phyloP scores from a whole-genome alignment of 2,797 vertebrate genomes.

The Micromesistius poutassou region DNA sequence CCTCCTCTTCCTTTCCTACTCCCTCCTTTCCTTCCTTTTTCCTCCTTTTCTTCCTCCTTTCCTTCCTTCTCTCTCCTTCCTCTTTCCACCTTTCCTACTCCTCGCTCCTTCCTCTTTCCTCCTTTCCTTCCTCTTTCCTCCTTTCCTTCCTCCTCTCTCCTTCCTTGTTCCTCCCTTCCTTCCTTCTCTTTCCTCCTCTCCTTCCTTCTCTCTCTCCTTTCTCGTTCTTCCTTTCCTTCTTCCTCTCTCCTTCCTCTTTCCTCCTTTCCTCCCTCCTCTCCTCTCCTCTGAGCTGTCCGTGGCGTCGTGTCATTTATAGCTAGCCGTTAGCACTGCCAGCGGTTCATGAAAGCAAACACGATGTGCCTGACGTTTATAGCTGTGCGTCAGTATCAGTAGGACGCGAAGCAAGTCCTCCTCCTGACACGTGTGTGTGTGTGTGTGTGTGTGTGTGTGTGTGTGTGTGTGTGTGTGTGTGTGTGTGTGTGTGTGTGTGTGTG shows the following conservation, averaged over 20 bases:
- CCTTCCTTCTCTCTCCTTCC: background rate
- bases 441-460: too few relatives aligned
- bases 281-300: background rate
- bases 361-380: background rate
- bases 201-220: background rate
- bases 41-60: background rate
- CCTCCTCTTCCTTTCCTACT: background rate
- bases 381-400: background rate
- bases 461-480: background rate
- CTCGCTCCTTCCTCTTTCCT: too few relatives aligned
- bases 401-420: too few relatives aligned
- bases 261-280: constrained; percentile 7
- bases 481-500: too few relatives aligned
- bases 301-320: background rate
- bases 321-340: background rate
- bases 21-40: background rate
- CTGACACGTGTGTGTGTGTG: too few relatives aligned
- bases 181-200: background rate
- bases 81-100: background rate
- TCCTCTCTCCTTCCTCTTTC: constrained; percentile 14
- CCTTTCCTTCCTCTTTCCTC: too few relatives aligned
- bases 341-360: background rate
- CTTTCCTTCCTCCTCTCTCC: too few relatives aligned
- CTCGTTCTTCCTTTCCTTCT: background rate
- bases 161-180: too few relatives aligned